Evolutionary conservation across 2,888 invertebrate genomes (phyloP).

Genomic region (Ommatoiulus sabulosus): DNA sequence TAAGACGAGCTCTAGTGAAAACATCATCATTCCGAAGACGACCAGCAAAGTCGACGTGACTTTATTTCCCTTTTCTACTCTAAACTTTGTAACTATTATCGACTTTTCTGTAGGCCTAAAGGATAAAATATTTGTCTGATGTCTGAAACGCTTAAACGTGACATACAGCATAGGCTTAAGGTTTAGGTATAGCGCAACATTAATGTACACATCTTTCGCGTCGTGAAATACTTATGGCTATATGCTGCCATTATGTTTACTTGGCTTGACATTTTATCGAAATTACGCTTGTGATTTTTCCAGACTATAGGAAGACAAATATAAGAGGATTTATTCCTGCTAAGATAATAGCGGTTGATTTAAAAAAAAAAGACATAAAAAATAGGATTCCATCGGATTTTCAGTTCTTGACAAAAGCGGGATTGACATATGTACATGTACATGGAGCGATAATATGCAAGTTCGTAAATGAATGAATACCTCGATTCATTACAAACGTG

Average conservation of each 20-base stretch:
- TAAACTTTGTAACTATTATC: not conserved
- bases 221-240: not conserved
- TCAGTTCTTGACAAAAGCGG: not conserved
- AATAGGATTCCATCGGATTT: not conserved
- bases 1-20: not conserved
- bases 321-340: too few species aligned
- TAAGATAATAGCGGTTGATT: too few species aligned
- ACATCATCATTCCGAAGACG: not conserved
- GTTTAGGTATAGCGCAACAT: not conserved
- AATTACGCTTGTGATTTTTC: not conserved
- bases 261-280: not conserved
- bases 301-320: too few species aligned
- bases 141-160: not conserved
- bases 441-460: too few species aligned
- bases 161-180: not conserved
- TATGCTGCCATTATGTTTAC: not conserved
- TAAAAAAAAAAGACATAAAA: too few species aligned
- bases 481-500: too few species aligned
- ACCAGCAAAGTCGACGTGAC: not conserved
- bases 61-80: not conserved
- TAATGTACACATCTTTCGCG: not conserved
- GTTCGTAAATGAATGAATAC: too few species aligned
- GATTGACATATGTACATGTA: too few species aligned
- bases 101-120: constrained; percentile 11
- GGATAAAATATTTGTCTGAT: constrained; percentile 27